Evolutionary conservation across 2,797 vertebrate species (phyloP), one percentile per base, ranked within the genome.

Genomic region (Chloroceryle amazona): DNA sequence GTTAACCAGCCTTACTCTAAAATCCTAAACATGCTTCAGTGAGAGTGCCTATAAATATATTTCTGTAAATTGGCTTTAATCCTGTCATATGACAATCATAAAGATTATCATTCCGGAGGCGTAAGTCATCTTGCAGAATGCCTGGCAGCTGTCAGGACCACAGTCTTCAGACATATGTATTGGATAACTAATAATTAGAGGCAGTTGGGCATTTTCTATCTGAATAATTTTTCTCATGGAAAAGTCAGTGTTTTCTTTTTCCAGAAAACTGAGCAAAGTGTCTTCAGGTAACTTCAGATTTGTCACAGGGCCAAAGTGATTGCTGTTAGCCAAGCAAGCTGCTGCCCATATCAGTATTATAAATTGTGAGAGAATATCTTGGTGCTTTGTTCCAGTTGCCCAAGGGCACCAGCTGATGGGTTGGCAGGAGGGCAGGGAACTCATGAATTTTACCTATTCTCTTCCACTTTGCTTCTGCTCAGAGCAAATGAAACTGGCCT

Each of bases 31-130:
- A n/a, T 41, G 28, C 20, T 93, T 89, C 46, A 42, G 52, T 83
- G 72, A 61, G 67, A 92, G 58, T 84, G 67, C 44, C 37, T 90
- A 11, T 21, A 83, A 91, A 55, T 66, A 26, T 71, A 52, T 85
- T 89, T 85, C 70, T 92, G 51, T 79, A 79, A 95, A 81, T 46
- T 72, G 41, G 19, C 16, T 89, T 90, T 83, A 82, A 70, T 91
- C 57, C 37, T 72, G 41, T 67, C 81, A 33, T 78, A 80, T 0
- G 26, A 41, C 63, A 76, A 39, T 82, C 52, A 71, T 57, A 76
- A 85, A 49, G 39, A 92, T 89, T 91, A 67, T 52, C 16, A 68
- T 92, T 85, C 91, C 80, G 58, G 51, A 89, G 49, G 68, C 57
- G 76, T 19, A 85, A 51, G 31, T 80, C 84, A 52, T 89, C 31